Conservation (phyloP, 2,113 vertebrate species). For the Caretta caretta region DNA sequence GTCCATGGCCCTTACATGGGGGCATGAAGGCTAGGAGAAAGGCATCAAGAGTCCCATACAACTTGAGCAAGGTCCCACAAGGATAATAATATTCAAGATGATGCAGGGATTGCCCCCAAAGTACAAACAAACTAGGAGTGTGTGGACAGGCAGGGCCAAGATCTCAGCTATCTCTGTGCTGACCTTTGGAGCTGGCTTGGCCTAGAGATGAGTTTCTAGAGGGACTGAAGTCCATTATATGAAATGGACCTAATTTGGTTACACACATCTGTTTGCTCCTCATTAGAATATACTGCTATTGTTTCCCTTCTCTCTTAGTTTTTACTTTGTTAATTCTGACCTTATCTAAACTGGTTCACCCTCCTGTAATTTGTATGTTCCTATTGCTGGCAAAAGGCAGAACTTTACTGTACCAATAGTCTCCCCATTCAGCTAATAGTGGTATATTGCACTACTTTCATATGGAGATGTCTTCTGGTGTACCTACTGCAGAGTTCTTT, state of each 20-base stretch:
- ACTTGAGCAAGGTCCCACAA: neutral
- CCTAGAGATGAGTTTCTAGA: neutral
- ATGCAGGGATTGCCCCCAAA: neutral
- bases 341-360: neutral
- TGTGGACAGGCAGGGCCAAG: neutral
- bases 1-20: neutral
- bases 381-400: neutral
- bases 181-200: neutral
- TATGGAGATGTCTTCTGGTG: slow-evolving; percentile 30
- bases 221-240: neutral
- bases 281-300: neutral
- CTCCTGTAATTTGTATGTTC: neutral
- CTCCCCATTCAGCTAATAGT: neutral
- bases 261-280: neutral
- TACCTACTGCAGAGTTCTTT: slow-evolving; percentile 47
- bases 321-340: neutral
- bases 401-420: neutral
- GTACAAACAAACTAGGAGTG: neutral
- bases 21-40: neutral
- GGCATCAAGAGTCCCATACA: neutral
- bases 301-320: neutral
- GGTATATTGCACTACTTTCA: slow-evolving; percentile 24
- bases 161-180: neutral
- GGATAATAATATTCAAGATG: neutral
- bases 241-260: neutral